Conservation (phyloP, 1,140 invertebrate species). For the Diorhabda elongata region DNA sequence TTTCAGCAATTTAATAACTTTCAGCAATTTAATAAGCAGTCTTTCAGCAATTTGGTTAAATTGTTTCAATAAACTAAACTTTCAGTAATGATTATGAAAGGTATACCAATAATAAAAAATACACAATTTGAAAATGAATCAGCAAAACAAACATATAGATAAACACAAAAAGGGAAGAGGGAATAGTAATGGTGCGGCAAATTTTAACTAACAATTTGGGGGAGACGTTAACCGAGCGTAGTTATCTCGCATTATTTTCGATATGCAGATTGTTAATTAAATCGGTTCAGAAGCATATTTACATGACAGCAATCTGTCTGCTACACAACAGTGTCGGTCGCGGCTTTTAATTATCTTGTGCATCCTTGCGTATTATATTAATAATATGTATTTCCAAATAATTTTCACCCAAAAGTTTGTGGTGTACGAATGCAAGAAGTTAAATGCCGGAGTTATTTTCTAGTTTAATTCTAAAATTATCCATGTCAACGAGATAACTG, state of each 20-base stretch:
- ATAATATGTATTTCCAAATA: slow-evolving; percentile 20
- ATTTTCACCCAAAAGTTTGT: neutral
- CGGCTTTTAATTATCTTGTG: slow-evolving; percentile 45
- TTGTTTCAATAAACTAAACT: too few relatives aligned
- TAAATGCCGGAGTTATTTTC: neutral
- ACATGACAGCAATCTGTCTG: slow-evolving; percentile 49
- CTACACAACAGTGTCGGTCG: slow-evolving; percentile 36
- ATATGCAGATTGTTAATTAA: slow-evolving; percentile 49
- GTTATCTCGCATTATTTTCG: slow-evolving; percentile 46
- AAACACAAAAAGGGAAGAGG: neutral
- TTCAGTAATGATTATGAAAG: too few relatives aligned
- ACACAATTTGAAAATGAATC: neutral
- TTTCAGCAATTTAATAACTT: too few relatives aligned
- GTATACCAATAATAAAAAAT: too few relatives aligned
- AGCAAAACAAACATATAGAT: neutral
- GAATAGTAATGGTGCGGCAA: slow-evolving; percentile 23
- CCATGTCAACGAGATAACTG: neutral
- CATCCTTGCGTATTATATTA: slow-evolving; percentile 46
- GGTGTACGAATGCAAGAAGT: neutral
- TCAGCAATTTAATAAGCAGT: too few relatives aligned
- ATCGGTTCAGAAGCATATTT: slow-evolving; percentile 46
- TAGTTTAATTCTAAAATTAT: neutral
- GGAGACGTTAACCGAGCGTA: slow-evolving; percentile 41
- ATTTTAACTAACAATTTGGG: slow-evolving; percentile 32
- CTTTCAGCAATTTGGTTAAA: too few relatives aligned